These are phyloP conservation scores for Vombatus ursinus DNA, from an alignment of 2,113 vertebrate genomes.

Conservation along the genomic window DNA sequence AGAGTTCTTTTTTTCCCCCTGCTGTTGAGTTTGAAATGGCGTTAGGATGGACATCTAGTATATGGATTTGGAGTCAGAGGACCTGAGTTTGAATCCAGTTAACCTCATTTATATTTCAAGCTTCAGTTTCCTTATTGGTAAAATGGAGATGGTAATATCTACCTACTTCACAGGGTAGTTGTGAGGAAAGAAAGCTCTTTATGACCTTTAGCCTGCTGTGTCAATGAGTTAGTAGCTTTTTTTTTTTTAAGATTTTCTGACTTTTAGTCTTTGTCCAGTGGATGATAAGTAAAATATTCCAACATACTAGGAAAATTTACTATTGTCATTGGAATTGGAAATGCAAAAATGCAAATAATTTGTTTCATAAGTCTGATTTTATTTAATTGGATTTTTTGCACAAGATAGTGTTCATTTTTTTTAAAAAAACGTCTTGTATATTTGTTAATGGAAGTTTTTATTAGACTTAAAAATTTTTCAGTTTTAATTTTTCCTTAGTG, in stretches of 20 bases:
- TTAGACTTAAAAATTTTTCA: not conserved
- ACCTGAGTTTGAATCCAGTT: not conserved
- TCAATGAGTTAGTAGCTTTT: not conserved
- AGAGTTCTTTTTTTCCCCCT: not conserved
- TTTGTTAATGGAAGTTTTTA: not conserved
- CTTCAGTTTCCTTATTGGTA: not conserved
- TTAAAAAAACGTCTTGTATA: not conserved
- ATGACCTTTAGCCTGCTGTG: not conserved
- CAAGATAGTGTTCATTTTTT: not conserved
- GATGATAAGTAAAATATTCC: not conserved
- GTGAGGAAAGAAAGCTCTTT: not conserved
- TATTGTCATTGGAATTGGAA: not conserved
- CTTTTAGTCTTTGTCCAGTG: not conserved
- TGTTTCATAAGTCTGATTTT: not conserved
- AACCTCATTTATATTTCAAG: not conserved
- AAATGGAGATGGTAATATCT: not conserved
- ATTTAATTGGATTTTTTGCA: not conserved
- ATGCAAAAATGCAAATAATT: not conserved
- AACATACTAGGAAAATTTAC: not conserved
- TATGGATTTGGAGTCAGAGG: not conserved
- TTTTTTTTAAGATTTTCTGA: not conserved
- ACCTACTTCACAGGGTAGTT: not conserved
- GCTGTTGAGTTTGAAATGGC: not conserved
- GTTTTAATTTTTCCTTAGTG: not conserved
- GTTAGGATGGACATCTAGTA: not conserved